These are phyloP conservation scores for Acanthurus lineatus DNA, from an alignment of 2,797 vertebrate genomes.

Conservation along the genomic window DNA sequence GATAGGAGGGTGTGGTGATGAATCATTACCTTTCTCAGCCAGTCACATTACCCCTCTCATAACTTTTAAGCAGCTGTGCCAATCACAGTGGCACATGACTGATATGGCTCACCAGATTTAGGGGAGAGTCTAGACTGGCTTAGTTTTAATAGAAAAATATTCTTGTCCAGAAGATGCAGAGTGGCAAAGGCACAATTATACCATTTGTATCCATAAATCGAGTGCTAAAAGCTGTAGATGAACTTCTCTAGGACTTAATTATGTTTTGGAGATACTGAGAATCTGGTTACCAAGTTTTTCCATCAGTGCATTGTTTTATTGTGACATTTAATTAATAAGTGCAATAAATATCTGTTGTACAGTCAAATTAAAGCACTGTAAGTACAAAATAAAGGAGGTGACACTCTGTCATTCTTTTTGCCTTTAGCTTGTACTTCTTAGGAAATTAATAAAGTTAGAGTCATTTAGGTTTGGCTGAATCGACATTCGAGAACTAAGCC, in stretches of 20 bases:
- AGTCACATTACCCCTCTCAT: conserved; percentile 61
- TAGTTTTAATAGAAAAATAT: not conserved
- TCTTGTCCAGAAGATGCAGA: not conserved
- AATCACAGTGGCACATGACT: conserved; percentile 39
- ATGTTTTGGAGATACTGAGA: not conserved
- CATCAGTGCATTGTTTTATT: conserved; percentile 9
- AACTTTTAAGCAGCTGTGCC: conserved; percentile 56
- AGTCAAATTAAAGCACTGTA: not conserved
- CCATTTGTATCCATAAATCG: not conserved
- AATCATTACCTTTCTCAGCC: conserved; percentile 58
- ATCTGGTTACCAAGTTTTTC: not conserved
- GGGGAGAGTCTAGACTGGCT: conserved; percentile 4
- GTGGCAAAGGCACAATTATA: conserved; percentile 2
- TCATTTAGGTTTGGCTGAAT: conserved; percentile 37
- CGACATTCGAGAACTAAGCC: conserved; percentile 27
- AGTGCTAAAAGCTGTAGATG: not conserved
- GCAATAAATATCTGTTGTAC: not conserved
- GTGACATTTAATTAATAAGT: conserved; percentile 20
- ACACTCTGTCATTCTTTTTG: conserved; percentile 15
- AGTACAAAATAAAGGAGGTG: conserved; percentile 3
- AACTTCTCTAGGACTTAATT: conserved; percentile 6
- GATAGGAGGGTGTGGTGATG: conserved; percentile 49
- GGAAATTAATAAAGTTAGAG: conserved; percentile 36
- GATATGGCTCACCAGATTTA: conserved; percentile 23
- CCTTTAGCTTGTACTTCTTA: conserved; percentile 24